A percentile compares a stretch with the other conserved stretches of the same genome.
phyloP scores from a whole-genome alignment of 2,797 vertebrate genomes.

The Enteromius argenteus region DNA sequence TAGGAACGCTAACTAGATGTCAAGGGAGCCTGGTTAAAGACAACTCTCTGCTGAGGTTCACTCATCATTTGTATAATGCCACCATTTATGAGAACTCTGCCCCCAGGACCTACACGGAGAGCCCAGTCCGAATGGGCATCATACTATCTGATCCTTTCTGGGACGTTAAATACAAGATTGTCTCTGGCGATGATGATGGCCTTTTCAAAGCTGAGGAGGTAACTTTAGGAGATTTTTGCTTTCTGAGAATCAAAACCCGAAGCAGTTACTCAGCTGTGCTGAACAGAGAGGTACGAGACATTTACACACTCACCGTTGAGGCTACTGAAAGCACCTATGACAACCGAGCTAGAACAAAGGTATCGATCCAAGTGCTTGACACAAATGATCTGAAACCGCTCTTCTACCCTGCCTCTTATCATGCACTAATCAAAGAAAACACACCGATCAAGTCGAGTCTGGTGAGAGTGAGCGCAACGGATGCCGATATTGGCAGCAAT shows the following conservation, averaged over 20 bases:
- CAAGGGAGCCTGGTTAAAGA: conserved; percentile 71
- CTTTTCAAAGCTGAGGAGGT: conserved; percentile 90
- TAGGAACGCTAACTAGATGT: conserved; percentile 71
- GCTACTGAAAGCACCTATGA: conserved; percentile 83
- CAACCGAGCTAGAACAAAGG: conserved; percentile 85
- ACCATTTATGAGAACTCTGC: conserved; percentile 94
- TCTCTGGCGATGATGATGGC: conserved; percentile 84
- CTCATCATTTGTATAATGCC: conserved; percentile 89
- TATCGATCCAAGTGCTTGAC: conserved; percentile 89
- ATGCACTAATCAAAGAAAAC: conserved; percentile 86
- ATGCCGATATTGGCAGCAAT: conserved; percentile 92
- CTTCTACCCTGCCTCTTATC: conserved; percentile 94
- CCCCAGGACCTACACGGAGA: conserved; percentile 90
- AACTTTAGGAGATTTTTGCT: conserved; percentile 91
- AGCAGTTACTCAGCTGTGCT: conserved; percentile 87
- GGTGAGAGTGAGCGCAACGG: conserved; percentile 89
- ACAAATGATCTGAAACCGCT: conserved; percentile 96
- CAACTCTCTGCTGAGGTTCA: conserved; percentile 84
- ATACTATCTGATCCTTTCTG: conserved; percentile 79
- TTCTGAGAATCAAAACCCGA: conserved; percentile 90
- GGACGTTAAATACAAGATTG: conserved; percentile 86
- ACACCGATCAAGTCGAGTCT: conserved; percentile 83
- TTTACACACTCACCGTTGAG: conserved; percentile 88
- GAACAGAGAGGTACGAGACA: conserved; percentile 92
- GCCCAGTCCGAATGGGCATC: conserved; percentile 89